Evolutionary conservation across 2,888 invertebrate genomes (phyloP).

Genomic region (Galerucella nymphaeae): DNA sequence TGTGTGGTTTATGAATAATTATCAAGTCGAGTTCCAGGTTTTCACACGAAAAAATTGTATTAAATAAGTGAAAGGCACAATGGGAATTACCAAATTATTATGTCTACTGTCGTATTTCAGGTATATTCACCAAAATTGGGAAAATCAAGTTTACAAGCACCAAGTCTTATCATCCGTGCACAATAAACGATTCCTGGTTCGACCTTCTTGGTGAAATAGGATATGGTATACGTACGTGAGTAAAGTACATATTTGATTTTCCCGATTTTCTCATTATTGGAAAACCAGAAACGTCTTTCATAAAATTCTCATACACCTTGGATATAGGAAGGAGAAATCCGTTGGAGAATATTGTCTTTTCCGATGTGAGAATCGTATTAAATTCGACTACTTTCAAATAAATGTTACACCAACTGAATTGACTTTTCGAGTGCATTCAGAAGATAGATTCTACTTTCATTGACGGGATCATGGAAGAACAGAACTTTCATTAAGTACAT

Average conservation of each 20-base stretch:
- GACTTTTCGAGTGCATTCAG: neutral
- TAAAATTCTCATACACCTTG: neutral
- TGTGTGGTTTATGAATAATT: too few relatives aligned
- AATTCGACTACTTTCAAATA: neutral
- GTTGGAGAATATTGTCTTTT: neutral
- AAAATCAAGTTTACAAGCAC: neutral
- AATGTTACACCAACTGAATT: neutral
- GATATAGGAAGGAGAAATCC: neutral
- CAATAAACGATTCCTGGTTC: neutral
- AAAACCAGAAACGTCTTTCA: conserved; percentile 7
- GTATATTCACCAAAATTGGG: too few relatives aligned
- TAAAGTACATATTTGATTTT: conserved; percentile 18
- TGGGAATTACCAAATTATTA: too few relatives aligned
- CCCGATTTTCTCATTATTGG: conserved; percentile 13
- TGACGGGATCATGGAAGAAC: neutral
- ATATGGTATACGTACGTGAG: conserved; percentile 8
- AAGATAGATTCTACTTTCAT: neutral
- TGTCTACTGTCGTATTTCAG: too few relatives aligned
- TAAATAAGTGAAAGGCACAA: too few relatives aligned
- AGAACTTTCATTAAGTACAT: too few relatives aligned
- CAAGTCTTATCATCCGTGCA: conserved; percentile 4
- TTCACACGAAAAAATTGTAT: too few relatives aligned
- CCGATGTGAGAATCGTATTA: neutral
- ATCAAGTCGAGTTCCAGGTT: too few relatives aligned
- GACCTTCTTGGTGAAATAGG: conserved; percentile 2